Evolutionary conservation across 2,888 invertebrate genomes (phyloP), one percentile per base, ranked within the genome.

Genomic region (Emmelina monodactyla): DNA sequence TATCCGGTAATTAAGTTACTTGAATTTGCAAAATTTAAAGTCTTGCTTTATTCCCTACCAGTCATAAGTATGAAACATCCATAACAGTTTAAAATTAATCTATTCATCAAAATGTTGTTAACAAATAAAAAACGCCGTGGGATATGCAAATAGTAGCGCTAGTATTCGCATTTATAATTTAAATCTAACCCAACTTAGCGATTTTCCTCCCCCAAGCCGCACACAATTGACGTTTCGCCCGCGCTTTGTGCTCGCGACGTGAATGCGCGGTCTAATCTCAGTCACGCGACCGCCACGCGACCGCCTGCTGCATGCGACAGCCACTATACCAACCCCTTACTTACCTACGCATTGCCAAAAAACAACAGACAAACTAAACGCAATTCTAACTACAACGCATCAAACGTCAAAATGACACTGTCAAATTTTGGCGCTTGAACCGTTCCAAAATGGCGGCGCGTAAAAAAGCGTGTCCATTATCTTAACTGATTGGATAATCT

Each of bases 401-500:
- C 39, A 61, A 58, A 56, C 31, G 41, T 55, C 53, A 59, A 56
- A 58, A 37, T 63, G 25, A 50, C 38, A 3, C 13, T 45, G 47
- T 46, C 41, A 54, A 43, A 46, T 44, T 57, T 58, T 59, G 66
- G 58, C 62, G 58, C 45, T 62, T 59, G 39, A 25, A 22, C 54
- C 2, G 44, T 52, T 43, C 39, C 34, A 44, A 51, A 53, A 55
- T 57, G 49, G 45, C 39, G 38, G 5, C 10, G 30, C 42, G 40
- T 53, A 63, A 78, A 76, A 75, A 78, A 76, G 71, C 73, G 73
- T 75, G 71, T 70, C 70, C 66, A 73, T 76, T 79, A 78, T 78
- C 78, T 76, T 78, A 75, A 75, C 79, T 78, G 79, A 79, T 79
- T 79, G 78, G 78, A 75, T 79, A 79, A 79, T 79, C 78, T 78